Base-by-base conservation (phyloP, 2,797 vertebrate species). In the Phataginus tetradactyla region DNA sequence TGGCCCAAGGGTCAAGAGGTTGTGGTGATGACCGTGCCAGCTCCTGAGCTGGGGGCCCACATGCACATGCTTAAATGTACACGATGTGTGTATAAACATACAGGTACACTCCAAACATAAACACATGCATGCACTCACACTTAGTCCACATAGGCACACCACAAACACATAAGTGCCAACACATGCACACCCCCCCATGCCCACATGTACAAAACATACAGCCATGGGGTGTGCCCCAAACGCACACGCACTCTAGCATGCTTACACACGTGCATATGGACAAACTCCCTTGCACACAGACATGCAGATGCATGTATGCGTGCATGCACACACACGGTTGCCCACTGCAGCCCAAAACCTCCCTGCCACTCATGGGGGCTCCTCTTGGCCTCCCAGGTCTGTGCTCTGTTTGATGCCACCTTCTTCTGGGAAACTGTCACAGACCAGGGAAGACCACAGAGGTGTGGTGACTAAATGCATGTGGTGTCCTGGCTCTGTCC, bases 281-380 rank as follows among this genome's bases (percentile, higher is more conserved):
- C 45, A 45, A 45, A 45, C 45, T 45, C 45, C 45, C 45, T 45
- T 45, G 45, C 45, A 45, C 45, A 45, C 45, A 45, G 45, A 45
- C 45, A 45, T 39, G 45, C 45, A 45, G 45, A 23, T 37, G 18
- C 55, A 14, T 27, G 29, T 0, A 4, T 3, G 11, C 14, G 18
- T n/a, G 15, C 71, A 51, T 0, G 0, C 45, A 75, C 49, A 34
- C 13, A 27, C n/a, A 4, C 7, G 4, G 5, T 6, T 7, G 1
- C 20, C 53, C 15, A 6, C 17, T 9, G 14, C 53, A 14, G 6
- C n/a, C 20, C 14, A 2, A 1, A 12, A 39, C 8, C n/a, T 21
- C 72, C 15, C 74, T 79, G 75, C 11, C 42, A 32, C 34, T 93
- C 84, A 15, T 1, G 5, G 53, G 34, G 10, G 18, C 12, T 29